phyloP scores from a whole-genome alignment of 2,113 vertebrate species.

The Phasianus colchicus region DNA sequence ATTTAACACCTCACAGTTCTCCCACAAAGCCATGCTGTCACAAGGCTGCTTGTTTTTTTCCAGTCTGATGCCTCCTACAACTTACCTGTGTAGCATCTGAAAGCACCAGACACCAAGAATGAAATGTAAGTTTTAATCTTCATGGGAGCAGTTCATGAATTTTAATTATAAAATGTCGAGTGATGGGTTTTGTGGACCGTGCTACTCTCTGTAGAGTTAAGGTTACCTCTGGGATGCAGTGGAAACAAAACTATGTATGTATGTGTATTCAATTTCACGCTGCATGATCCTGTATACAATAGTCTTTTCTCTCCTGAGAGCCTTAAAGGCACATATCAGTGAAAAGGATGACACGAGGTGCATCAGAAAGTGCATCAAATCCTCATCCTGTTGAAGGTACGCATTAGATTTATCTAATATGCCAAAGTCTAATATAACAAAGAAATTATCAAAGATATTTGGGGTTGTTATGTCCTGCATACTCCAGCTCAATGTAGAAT shows the following conservation, averaged over 20 bases:
- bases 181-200: neutral
- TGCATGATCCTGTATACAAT: neutral
- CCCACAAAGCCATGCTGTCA: neutral
- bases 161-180: neutral
- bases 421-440: neutral
- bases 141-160: neutral
- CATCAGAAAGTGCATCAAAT: neutral
- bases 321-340: neutral
- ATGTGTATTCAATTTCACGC: neutral
- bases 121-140: neutral
- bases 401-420: neutral
- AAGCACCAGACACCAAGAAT: neutral
- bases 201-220: neutral
- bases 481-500: neutral
- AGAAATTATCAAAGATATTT: neutral
- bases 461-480: neutral
- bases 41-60: neutral
- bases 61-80: neutral
- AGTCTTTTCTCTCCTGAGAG: neutral
- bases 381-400: neutral
- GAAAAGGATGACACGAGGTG: neutral
- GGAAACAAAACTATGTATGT: neutral
- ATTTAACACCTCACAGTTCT: neutral
- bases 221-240: neutral
- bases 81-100: neutral